Evolutionary conservation across 2,797 vertebrate species (phyloP).

Genomic region (Acanthurus lineatus): DNA sequence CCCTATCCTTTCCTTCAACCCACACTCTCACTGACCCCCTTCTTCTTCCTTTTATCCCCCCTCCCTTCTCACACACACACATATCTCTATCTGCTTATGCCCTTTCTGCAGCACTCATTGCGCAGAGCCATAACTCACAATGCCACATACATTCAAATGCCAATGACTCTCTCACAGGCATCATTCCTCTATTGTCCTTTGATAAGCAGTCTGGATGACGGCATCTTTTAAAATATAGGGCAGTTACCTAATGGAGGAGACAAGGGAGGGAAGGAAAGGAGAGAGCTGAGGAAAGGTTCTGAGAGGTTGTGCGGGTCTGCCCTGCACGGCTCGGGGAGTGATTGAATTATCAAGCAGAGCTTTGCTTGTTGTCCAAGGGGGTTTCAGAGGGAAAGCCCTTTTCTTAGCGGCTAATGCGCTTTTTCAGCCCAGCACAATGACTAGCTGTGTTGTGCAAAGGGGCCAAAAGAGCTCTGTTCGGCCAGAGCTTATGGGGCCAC

Average conservation of each 20-base stretch:
- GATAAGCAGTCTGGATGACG: slow-evolving; percentile 75
- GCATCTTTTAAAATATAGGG: slow-evolving; percentile 75
- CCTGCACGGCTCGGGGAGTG: slow-evolving; percentile 66
- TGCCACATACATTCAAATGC: slow-evolving; percentile 79
- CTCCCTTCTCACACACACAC: slow-evolving; percentile 4
- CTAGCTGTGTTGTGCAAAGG: slow-evolving; percentile 78
- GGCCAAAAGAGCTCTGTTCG: slow-evolving; percentile 74
- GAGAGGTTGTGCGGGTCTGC: slow-evolving; percentile 49
- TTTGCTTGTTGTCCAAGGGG: slow-evolving; percentile 80
- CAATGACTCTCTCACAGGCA: slow-evolving; percentile 76
- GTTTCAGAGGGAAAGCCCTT: slow-evolving; percentile 76
- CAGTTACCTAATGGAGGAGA: slow-evolving; percentile 81
- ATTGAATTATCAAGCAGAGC: slow-evolving; percentile 86
- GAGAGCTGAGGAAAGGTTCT: slow-evolving; percentile 39
- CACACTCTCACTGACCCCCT: slow-evolving; percentile 71
- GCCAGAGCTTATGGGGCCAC: slow-evolving; percentile 81
- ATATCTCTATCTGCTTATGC: slow-evolving; percentile 66
- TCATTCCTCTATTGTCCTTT: slow-evolving; percentile 82
- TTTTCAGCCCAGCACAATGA: slow-evolving; percentile 81
- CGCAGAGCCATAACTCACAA: slow-evolving; percentile 73
- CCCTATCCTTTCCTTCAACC: slow-evolving; percentile 73
- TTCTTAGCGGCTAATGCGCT: slow-evolving; percentile 80
- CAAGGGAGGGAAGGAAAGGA: slow-evolving; percentile 38
- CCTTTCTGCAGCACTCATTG: slow-evolving; percentile 71
- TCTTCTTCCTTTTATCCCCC: slow-evolving; percentile 42